Conservation (phyloP, 2,797 vertebrate species). For the Melanotaenia trifasciata region DNA sequence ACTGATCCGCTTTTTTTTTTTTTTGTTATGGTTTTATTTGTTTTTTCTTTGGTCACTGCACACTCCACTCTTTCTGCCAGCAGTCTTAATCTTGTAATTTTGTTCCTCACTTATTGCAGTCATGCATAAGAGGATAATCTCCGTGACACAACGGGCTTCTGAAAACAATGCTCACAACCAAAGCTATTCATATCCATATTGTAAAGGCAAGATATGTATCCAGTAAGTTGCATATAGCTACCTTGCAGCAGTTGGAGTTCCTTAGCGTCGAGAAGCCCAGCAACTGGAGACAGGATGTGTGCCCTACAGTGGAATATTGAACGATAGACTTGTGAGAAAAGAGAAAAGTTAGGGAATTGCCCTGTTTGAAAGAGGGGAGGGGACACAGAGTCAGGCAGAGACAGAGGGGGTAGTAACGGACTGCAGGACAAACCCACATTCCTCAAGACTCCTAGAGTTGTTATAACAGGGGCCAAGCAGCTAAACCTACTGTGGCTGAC, state of each 20-base stretch:
- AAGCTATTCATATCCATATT: constrained; percentile 51
- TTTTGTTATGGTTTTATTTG: neutral
- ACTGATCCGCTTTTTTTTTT: neutral
- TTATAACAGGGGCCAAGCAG: constrained; percentile 73
- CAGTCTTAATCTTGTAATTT: constrained; percentile 1
- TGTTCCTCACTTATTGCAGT: constrained; percentile 9
- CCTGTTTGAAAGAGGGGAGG: constrained; percentile 88
- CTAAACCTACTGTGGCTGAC: constrained; percentile 53
- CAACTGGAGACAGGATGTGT: constrained; percentile 82
- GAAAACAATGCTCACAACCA: constrained; percentile 60
- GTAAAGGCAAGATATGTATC: constrained; percentile 24
- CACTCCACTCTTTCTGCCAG: neutral
- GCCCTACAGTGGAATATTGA: constrained; percentile 83
- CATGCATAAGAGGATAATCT: constrained; percentile 41
- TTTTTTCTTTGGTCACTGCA: neutral
- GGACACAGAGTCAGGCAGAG: constrained; percentile 71
- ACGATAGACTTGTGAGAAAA: constrained; percentile 83
- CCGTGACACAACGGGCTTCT: constrained; percentile 49
- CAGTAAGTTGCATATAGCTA: constrained; percentile 57
- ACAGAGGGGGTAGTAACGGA: constrained; percentile 78
- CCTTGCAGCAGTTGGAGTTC: constrained; percentile 77
- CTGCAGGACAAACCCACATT: constrained; percentile 86
- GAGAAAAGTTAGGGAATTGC: constrained; percentile 87
- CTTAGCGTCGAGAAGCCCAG: constrained; percentile 79
- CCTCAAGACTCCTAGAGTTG: constrained; percentile 81